These are phyloP conservation scores for Drosophila cracens DNA, from an alignment of 2,888 invertebrate species.

Conservation along the genomic window DNA sequence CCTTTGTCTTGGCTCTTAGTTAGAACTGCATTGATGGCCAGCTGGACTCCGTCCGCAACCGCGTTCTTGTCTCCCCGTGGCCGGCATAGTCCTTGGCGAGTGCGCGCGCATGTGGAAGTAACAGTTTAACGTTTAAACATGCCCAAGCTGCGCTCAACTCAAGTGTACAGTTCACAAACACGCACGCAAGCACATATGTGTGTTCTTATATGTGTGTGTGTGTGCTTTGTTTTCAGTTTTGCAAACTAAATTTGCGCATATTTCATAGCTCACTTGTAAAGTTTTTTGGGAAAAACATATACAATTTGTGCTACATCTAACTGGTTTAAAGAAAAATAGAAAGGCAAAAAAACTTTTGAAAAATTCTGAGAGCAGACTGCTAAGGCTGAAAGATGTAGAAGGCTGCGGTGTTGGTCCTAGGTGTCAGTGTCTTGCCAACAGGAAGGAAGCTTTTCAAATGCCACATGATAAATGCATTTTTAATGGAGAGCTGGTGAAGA, in stretches of 20 bases:
- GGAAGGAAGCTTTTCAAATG: constrained; percentile 79
- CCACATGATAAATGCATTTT: constrained; percentile 79
- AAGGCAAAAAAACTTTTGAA: constrained; percentile 32
- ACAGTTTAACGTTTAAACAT: constrained; percentile 78
- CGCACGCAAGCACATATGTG: constrained; percentile 9
- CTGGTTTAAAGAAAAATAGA: constrained; percentile 28
- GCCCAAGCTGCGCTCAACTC: constrained; percentile 65
- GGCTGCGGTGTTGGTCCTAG: constrained; percentile 49
- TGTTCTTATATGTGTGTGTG: constrained; percentile 5
- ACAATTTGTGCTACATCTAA: constrained; percentile 59
- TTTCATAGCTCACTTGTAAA: constrained; percentile 53
- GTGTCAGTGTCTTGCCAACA: constrained; percentile 67
- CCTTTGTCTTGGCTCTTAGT: constrained; percentile 73
- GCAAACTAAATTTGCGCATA: constrained; percentile 62
- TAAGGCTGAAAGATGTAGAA: constrained; percentile 10
- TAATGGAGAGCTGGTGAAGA: constrained; percentile 64
- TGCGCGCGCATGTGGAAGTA: constrained; percentile 75
- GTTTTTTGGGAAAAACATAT: constrained; percentile 60
- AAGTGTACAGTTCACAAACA: constrained; percentile 40
- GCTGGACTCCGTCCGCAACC: constrained; percentile 51
- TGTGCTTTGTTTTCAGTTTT: constrained; percentile 65
- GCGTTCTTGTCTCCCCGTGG: constrained; percentile 2
- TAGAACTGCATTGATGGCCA: constrained; percentile 73
- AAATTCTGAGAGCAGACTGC: constrained; percentile 45
- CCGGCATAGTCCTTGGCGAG: constrained; percentile 9